phyloP scores from a whole-genome alignment of 2,888 invertebrate species.

The Bembecia ichneumoniformis region DNA sequence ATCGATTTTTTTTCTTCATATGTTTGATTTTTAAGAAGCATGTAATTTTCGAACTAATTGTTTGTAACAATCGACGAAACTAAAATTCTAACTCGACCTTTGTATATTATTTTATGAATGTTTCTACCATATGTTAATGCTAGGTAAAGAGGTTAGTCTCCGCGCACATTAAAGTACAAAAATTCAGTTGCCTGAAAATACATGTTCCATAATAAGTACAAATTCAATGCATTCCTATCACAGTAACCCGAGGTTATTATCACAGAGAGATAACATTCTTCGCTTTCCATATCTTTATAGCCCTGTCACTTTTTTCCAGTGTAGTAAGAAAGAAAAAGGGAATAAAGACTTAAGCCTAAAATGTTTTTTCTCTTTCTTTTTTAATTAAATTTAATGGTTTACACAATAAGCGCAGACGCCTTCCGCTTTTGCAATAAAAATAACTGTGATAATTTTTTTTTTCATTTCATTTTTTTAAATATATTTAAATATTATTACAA shows the following conservation, averaged over 20 bases:
- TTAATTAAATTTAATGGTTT: not conserved
- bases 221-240: constrained; percentile 12
- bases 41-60: constrained; percentile 24
- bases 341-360: too few relatives aligned
- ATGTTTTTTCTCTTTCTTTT: too few relatives aligned
- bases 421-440: not conserved
- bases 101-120: not conserved
- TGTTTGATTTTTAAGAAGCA: constrained; percentile 17
- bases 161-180: constrained; percentile 62
- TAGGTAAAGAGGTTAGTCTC: constrained; percentile 23
- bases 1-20: constrained; percentile 2
- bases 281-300: too few relatives aligned
- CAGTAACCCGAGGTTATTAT: too few relatives aligned
- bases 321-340: too few relatives aligned
- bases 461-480: constrained; percentile 18
- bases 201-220: constrained; percentile 43
- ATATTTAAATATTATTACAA: constrained; percentile 12
- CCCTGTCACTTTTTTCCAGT: too few relatives aligned
- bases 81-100: constrained; percentile 9
- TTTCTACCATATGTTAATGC: not conserved
- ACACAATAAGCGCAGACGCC: not conserved
- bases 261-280: too few relatives aligned
- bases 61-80: constrained; percentile 12
- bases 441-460: constrained; percentile 6
- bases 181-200: constrained; percentile 34